These are phyloP conservation scores for Megalurothrips usitatus DNA, from an alignment of 2,888 invertebrate species.

Conservation along the genomic window DNA sequence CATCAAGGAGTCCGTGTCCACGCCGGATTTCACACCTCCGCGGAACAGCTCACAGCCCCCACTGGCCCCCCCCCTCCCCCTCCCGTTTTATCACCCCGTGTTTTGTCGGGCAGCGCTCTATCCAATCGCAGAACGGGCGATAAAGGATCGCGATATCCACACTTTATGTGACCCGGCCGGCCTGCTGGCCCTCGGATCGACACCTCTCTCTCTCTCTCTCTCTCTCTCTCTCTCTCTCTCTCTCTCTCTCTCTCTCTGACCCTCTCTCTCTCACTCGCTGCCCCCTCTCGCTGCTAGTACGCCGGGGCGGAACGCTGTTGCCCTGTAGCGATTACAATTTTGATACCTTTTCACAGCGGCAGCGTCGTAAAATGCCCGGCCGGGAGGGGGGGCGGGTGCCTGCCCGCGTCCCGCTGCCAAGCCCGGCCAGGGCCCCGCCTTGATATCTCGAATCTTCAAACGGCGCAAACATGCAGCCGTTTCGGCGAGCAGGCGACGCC, in stretches of 20 bases:
- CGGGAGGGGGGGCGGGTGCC: too few species aligned
- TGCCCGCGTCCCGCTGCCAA: too few species aligned
- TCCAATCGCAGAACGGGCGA: conserved; percentile 12
- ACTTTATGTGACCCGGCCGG: conserved; percentile 20
- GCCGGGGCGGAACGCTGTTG: not conserved
- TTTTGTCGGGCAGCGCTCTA: conserved; percentile 19
- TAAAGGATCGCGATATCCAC: conserved; percentile 13
- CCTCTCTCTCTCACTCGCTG: not conserved
- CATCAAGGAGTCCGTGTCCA: not conserved
- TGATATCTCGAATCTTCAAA: too few species aligned
- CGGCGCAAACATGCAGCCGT: too few species aligned
- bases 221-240: not conserved
- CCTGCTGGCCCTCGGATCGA: not conserved
- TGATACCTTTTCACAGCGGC: too few species aligned
- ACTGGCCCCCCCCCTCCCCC: not conserved
- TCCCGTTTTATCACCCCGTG: not conserved
- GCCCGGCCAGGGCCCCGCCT: too few species aligned
- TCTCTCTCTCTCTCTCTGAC: not conserved
- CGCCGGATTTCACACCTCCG: not conserved
- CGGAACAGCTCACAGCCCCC: not conserved
- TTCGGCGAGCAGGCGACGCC: too few species aligned
- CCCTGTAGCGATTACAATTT: too few species aligned
- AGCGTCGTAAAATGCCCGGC: too few species aligned
- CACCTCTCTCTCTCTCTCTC: not conserved
- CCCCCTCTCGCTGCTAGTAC: not conserved